A percentile compares a stretch with the other conserved stretches of the same genome.
phyloP scores from a whole-genome alignment of 2,797 vertebrate genomes.

The Acanthurus tractus region DNA sequence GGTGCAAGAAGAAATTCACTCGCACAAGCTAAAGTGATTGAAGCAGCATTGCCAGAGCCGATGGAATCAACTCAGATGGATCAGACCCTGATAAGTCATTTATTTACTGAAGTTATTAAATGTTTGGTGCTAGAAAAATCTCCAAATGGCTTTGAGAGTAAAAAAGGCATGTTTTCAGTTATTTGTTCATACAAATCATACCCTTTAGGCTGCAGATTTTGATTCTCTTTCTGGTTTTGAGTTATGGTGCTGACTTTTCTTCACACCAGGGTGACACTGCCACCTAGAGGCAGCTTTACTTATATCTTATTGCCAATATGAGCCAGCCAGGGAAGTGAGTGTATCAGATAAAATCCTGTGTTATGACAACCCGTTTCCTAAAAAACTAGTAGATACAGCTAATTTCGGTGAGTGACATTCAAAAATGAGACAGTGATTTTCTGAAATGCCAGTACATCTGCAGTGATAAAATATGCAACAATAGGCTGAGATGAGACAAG shows the following conservation, averaged over 20 bases:
- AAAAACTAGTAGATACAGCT: background rate
- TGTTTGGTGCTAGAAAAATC: background rate
- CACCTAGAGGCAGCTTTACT: conserved; percentile 66
- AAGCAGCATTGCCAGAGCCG: background rate
- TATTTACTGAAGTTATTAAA: background rate
- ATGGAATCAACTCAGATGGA: background rate
- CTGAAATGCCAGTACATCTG: background rate
- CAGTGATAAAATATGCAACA: background rate
- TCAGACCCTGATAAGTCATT: background rate
- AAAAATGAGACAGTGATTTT: background rate
- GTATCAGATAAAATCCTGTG: conserved; percentile 18
- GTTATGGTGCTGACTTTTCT: conserved; percentile 20
- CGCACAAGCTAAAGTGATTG: conserved; percentile 7
- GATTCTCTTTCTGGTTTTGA: conserved; percentile 21
- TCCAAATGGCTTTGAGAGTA: background rate
- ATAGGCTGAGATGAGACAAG: background rate
- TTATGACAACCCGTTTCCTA: background rate
- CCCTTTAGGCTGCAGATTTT: conserved; percentile 13
- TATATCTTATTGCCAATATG: background rate
- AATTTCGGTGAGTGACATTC: background rate
- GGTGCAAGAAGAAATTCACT: background rate
- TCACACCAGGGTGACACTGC: conserved; percentile 55
- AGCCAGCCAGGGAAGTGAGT: background rate
- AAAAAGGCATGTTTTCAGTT: background rate
- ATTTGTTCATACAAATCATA: background rate